A percentile compares a stretch with the other conserved stretches of the same genome.
Conservation (phyloP, 1,140 invertebrate genomes). For the Linepithema humile region DNA sequence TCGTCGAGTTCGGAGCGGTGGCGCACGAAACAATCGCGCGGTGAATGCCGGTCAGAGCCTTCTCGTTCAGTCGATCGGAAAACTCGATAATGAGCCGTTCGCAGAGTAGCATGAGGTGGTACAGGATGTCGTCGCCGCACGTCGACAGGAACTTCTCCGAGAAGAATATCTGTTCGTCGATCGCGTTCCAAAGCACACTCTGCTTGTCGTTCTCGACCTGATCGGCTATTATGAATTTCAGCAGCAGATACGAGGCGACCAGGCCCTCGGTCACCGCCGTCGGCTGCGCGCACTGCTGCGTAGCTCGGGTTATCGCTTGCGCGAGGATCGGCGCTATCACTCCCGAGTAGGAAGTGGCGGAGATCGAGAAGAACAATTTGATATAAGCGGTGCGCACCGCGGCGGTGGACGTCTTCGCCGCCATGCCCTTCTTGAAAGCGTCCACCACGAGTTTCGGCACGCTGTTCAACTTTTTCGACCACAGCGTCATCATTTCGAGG, state of each 20-base stretch:
- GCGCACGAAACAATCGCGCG: constrained; percentile 88
- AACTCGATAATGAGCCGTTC: constrained; percentile 88
- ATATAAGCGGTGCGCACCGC: constrained; percentile 91
- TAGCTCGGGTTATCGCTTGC: constrained; percentile 78
- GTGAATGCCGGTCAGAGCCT: constrained; percentile 84
- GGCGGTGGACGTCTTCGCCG: constrained; percentile 91
- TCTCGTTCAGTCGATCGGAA: constrained; percentile 85
- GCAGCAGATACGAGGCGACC: constrained; percentile 89
- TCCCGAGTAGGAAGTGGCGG: constrained; percentile 67
- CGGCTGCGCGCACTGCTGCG: constrained; percentile 83
- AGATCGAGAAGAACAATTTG: constrained; percentile 75
- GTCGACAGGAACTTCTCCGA: constrained; percentile 92
- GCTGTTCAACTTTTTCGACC: constrained; percentile 90
- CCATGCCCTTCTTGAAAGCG: constrained; percentile 92
- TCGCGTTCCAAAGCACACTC: constrained; percentile 88
- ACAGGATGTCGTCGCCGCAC: constrained; percentile 88
- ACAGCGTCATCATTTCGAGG: constrained; percentile 91
- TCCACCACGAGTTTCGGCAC: constrained; percentile 90
- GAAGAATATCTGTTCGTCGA: constrained; percentile 92
- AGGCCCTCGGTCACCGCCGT: constrained; percentile 91
- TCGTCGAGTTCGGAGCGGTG: constrained; percentile 81
- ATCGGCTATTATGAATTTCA: constrained; percentile 87
- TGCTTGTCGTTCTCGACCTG: constrained; percentile 85
- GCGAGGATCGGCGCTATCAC: constrained; percentile 76
- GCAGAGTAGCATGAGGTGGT: constrained; percentile 87